Base-by-base conservation (phyloP, 2,113 vertebrate species). In the Poecilia latipinna region DNA sequence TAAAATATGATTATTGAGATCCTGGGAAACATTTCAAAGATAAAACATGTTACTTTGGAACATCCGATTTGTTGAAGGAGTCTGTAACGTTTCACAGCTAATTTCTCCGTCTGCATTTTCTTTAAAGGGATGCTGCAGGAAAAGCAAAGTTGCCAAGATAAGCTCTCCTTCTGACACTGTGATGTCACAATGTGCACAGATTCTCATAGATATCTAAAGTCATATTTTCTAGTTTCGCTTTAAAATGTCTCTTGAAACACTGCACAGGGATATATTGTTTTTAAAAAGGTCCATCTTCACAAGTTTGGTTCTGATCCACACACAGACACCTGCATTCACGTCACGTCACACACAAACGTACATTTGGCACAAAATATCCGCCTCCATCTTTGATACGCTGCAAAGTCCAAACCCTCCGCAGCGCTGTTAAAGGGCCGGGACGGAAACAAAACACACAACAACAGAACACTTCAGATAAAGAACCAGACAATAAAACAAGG, bases 51-150 rank as follows among this genome's bases (percentile, higher is more conserved):
- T 42, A 12, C 39, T 42, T 54, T 54, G 72, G 48, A 74, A 77
- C 73, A 42, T 62, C 61, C 12, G 72, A 39, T 72, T 51, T 4
- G 61, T 69, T 72, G 75, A 82, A 79, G 32, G 65, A 1, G 19
- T 39, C 74, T 74, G 62, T 42, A 54, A 4, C 72, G n/a, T 68
- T 60, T 75, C 69, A 80, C 65, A 66, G 48, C 51, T 74, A 8
- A 64, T 35, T 26, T 79, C n/a, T 64, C 32, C 54, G 22, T 70
- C 37, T 5, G 70, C 70, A 33, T n/a, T 89, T 57, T 57, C 24
- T 57, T 90, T 90, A 90, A 88, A 90, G 87, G 87, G 83, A 73
- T 24, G 64, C 24, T 87, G 79, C 79, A 73, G 68, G 65, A 42
- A 12, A 32, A 66, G 75, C 64, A 61, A 70, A 77, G 75, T 48